Evolutionary conservation across 2,888 invertebrate species (phyloP).

Genomic region (Danaus chrysippus): DNA sequence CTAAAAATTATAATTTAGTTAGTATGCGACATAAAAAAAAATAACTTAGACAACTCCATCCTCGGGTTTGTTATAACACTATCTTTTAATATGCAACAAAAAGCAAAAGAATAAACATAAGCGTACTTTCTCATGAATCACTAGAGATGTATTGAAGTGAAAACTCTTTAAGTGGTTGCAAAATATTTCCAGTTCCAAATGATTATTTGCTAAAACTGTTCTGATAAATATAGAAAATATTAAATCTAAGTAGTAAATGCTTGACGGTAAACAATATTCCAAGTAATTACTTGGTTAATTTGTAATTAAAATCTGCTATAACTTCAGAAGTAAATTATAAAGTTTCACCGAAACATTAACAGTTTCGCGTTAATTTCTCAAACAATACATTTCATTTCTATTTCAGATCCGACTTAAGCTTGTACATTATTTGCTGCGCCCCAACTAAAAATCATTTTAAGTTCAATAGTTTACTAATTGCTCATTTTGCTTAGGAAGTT

Average conservation of each 20-base stretch:
- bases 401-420: neutral
- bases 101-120: too few species aligned
- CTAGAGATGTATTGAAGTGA: too few species aligned
- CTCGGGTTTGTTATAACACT: too few species aligned
- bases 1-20: too few species aligned
- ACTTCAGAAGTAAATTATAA: constrained; percentile 20
- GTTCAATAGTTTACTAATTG: constrained; percentile 11
- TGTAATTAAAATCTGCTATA: constrained; percentile 3
- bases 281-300: constrained; percentile 1
- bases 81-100: too few species aligned
- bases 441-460: constrained; percentile 5
- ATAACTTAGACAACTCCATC: too few species aligned
- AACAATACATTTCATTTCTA: constrained; percentile 2
- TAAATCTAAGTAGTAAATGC: neutral
- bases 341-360: constrained; percentile 10
- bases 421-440: constrained; percentile 12
- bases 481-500: constrained; percentile 9
- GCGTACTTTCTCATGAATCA: too few species aligned
- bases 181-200: too few species aligned
- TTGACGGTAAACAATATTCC: neutral
- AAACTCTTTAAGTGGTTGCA: too few species aligned
- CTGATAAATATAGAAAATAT: too few species aligned
- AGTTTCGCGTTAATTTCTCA: constrained; percentile 1
- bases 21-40: too few species aligned
- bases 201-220: too few species aligned